Base-by-base conservation (phyloP, 2,888 invertebrate genomes). In the Mythimna impura region DNA sequence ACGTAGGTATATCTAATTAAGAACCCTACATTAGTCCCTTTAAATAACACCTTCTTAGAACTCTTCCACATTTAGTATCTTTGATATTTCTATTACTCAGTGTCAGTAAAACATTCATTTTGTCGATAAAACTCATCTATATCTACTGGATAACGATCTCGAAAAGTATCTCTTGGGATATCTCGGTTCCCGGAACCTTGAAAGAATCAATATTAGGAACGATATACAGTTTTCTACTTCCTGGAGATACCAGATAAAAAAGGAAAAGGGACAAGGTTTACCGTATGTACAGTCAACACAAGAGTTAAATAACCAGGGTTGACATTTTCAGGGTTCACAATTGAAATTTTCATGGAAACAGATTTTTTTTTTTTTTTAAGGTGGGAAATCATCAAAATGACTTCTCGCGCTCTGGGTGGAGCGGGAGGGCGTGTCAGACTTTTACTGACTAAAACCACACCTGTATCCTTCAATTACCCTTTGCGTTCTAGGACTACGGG, bases 171-270 rank as follows among this genome's bases (percentile, higher is more conserved):
- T 25, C 63, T 3, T 1, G 54, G 47, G 80, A 63, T n/a, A 58
- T 73, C 34, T 55, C 20, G 7, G 58, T 30, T 50, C 50, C 60
- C 65, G 43, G 52, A 75, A 80, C 22, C 36, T 47, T 75, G 52
- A 17, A 60, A 25, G 22, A 67, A 80, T 67, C 81, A 81, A 81
- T 81, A 67, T 78, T 14, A 60, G 10, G 9, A 30, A 60, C 25
- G 52, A 60, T 54, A 66, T 8, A 60, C 47, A 54, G 17, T 25
- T 73, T 54, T 36, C 17, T 20, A 43, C 55, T 36, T 66, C 17
- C 34, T 22, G 36, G 17, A 30, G 22, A 30, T 58, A 58, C 36
- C 65, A 25, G 34, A 55, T 58, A 52, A 63, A 70, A 75, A 58
- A 40, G 20, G n/a, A 30, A 40, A 40, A 17, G 50, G 60, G n/a